Base-by-base conservation (phyloP, 2,113 vertebrate species). In the Butorides virescens region DNA sequence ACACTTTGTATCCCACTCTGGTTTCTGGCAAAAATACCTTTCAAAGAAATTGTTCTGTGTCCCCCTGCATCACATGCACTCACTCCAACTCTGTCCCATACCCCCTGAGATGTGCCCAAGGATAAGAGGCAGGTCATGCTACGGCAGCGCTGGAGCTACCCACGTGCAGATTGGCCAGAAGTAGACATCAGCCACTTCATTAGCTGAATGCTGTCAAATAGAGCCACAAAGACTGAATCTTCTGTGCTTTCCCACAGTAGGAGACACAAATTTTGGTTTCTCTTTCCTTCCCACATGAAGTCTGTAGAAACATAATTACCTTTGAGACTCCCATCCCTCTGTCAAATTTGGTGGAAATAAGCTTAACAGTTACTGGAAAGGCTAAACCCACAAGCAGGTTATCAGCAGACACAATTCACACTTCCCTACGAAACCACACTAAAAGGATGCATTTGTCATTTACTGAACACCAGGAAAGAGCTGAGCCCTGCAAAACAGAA, bases 371-470 rank as follows among this genome's bases (percentile, higher is more conserved):
- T 95, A 92, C 89, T 92, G 80, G 90, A 93, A 93, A 79, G 42
- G 11, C 63, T 77, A 80, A 93, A 73, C 55, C 1, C 3, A 67
- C 68, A 91, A 93, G 55, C 59, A 96, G 86, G 76, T 96, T 96
- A 95, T 36, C 76, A 78, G 79, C 42, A 86, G 63, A 74, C 34
- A 71, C 63, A 89, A 80, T 67, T 84, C 76, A 76, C 80, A 84
- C 68, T 76, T 96, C 73, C 29, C 56, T 71, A 67, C 18, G 74
- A 93, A 97, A 87, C 83, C 91, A 89, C 83, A 84, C 37, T 52
- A 87, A 72, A 82, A 85, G 13, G 39, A 23, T 0, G 0, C 20
- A 34, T 84, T 88, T 95, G 56, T 86, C 79, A 72, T 94, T 81
- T 94, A 65, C 68, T 81, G 79, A 88, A 50, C 50, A 59, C 13